Base-by-base conservation (phyloP, 2,888 invertebrate genomes). In the Cynaeus angustus region DNA sequence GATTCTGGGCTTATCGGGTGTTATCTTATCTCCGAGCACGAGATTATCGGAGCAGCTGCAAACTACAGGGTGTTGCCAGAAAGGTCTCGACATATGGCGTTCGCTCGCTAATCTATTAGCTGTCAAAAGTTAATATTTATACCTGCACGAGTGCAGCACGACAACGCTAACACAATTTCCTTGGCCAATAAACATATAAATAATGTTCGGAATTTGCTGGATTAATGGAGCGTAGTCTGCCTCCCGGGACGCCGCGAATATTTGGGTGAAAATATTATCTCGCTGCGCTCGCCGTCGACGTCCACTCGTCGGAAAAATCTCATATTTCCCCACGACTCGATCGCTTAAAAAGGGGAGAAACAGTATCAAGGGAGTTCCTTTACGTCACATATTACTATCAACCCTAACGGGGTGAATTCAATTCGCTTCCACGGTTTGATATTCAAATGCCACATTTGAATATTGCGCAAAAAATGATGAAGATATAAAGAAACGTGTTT, bases 11-110 rank as follows among this genome's bases (percentile, higher is more conserved):
- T 50, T 50, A 53, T 33, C 53, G 53, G 9, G 2, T 9, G 13
- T 46, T 16, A 46, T 16, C 41, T 65, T 55, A 65, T 66, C 66
- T 66, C 46, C 66, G 6, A 59, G 55, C 38, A 66, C 45, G 46
- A 21, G 43, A 43, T 28, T 26, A 16, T 46, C 46, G 14, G 59
- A 59, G 48, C 66, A 66, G 66, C 67, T 67, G 67, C 67, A 52
- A 30, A 37, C 61, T 61, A 48, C 59, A 48, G 58, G 46, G 41
- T 58, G 59, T 37, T 52, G 33, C 50, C n/a, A 50, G 26, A 41
- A 46, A 48, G 52, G 58, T 58, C 66, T 61, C 50, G 50, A 67
- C 67, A 67, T 67, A 67, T 67, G 67, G 67, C 53, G 52, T 67
- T 61, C 67, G 67, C 50, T 30, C 45, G 67, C 43, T 65, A 65